Evolutionary conservation across 2,113 vertebrate genomes (phyloP).

Genomic region (Acanthochromis polyacanthus): DNA sequence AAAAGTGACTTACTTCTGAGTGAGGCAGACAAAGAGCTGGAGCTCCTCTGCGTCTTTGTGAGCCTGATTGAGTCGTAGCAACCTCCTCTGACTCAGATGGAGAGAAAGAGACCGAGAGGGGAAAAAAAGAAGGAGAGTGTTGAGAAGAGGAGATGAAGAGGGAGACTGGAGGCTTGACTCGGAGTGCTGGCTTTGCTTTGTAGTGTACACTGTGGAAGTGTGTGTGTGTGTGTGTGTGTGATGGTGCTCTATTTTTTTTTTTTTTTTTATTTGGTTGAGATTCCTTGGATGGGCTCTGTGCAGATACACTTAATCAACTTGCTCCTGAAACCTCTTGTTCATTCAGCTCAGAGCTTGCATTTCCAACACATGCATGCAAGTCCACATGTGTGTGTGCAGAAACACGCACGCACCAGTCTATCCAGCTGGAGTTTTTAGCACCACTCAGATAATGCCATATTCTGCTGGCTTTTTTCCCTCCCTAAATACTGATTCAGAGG

Average conservation of each 20-base stretch:
- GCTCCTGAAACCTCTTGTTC: conserved; percentile 61
- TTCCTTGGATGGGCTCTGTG: conserved; percentile 46
- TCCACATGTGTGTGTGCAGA: conserved; percentile 2
- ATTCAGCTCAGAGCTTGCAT: conserved; percentile 32
- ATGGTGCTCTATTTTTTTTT: conserved; percentile 14
- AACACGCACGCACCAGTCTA: conserved; percentile 31
- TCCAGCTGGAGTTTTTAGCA: conserved; percentile 73
- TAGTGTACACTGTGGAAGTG: conserved; percentile 38
- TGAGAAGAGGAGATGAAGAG: conserved; percentile 41
- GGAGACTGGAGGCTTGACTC: conserved; percentile 54
- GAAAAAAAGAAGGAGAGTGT: conserved; percentile 27
- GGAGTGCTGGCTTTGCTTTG: conserved; percentile 49
- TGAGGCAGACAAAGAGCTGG: conserved; percentile 42
- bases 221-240: background rate
- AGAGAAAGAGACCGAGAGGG: conserved; percentile 36
- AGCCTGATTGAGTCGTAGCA: conserved; percentile 70
- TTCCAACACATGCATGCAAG: conserved; percentile 20
- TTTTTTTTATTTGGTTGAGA: conserved; percentile 20
- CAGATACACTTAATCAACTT: conserved; percentile 63
- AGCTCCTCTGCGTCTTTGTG: conserved; percentile 48
- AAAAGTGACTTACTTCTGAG: conserved; percentile 71
- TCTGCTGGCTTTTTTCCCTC: conserved; percentile 47
- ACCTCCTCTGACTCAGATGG: conserved; percentile 42
- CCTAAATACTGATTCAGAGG: conserved; percentile 69
- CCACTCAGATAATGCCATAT: conserved; percentile 71